These are phyloP conservation scores for Sarcophaga variegata DNA, from an alignment of 2,888 invertebrate species.

Conservation along the genomic window DNA sequence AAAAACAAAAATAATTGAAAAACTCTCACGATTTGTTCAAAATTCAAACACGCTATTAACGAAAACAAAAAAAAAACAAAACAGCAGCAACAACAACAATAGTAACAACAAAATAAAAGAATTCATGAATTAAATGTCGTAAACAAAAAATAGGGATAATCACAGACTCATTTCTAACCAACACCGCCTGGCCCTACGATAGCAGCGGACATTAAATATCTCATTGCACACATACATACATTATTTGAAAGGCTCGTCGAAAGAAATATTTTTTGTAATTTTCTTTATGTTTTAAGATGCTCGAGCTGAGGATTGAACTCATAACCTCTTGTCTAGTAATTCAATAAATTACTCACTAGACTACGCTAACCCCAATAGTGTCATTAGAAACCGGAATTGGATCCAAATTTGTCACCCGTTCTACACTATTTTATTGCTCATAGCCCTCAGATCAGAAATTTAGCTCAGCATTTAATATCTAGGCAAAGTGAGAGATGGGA, in stretches of 20 bases:
- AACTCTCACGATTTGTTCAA: constrained; percentile 30
- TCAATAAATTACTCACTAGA: too few relatives aligned
- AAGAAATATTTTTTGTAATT: not conserved
- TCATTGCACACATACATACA: too few relatives aligned
- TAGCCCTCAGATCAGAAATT: too few relatives aligned
- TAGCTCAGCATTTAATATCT: too few relatives aligned
- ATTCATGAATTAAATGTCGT: not conserved
- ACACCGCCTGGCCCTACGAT: too few relatives aligned
- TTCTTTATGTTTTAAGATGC: not conserved
- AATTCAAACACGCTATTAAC: not conserved
- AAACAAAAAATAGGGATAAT: not conserved
- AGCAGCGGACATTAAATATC: too few relatives aligned
- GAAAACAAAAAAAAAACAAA: not conserved
- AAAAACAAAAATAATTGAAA: not conserved
- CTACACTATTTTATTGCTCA: too few relatives aligned
- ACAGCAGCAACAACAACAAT: too few relatives aligned
- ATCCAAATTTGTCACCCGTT: too few relatives aligned
- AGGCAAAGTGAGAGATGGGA: too few relatives aligned
- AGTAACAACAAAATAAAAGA: not conserved
- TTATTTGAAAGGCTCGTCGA: not conserved
- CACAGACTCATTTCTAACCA: not conserved
- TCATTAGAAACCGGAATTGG: too few relatives aligned
- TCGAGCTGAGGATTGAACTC: not conserved
- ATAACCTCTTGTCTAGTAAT: not conserved
- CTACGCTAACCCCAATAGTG: too few relatives aligned